Conservation (phyloP, 2,113 vertebrate species). For the Bombycilla garrulus region DNA sequence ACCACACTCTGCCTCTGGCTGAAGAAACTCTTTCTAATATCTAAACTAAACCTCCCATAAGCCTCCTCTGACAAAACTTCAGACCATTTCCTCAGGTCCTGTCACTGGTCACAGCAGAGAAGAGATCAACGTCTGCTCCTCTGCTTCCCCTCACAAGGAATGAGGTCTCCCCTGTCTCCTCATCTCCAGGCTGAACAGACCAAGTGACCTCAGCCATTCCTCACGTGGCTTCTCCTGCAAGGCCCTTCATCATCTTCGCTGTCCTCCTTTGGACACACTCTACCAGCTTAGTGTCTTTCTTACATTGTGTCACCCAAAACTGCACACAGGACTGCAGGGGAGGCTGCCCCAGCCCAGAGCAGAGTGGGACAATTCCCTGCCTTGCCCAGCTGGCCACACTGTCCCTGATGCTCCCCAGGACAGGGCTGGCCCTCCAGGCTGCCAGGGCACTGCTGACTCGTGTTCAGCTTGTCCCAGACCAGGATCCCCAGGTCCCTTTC, state of each 20-base stretch:
- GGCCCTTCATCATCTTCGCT: not conserved
- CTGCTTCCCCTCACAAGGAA: not conserved
- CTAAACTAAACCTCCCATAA: not conserved
- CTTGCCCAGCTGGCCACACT: accelerated
- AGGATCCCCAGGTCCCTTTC: not conserved
- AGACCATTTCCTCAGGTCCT: not conserved
- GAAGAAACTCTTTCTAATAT: not conserved
- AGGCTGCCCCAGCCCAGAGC: not conserved
- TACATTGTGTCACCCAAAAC: not conserved
- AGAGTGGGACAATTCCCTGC: not conserved
- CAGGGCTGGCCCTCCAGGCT: not conserved
- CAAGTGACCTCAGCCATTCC: not conserved
- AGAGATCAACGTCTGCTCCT: not conserved
- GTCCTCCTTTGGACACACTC: not conserved
- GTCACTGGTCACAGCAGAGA: not conserved
- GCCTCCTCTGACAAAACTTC: not conserved
- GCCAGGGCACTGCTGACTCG: not conserved
- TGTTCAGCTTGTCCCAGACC: accelerated
- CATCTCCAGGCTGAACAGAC: not conserved
- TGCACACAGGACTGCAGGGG: accelerated
- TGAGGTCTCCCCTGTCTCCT: not conserved
- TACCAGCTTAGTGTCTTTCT: not conserved
- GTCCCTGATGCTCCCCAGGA: not conserved
- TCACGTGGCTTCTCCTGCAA: not conserved
- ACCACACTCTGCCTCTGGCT: not conserved